A percentile compares a stretch with the other conserved stretches of the same genome.
Conservation (phyloP, 2,113 vertebrate species). For the Caloenas nicobarica region DNA sequence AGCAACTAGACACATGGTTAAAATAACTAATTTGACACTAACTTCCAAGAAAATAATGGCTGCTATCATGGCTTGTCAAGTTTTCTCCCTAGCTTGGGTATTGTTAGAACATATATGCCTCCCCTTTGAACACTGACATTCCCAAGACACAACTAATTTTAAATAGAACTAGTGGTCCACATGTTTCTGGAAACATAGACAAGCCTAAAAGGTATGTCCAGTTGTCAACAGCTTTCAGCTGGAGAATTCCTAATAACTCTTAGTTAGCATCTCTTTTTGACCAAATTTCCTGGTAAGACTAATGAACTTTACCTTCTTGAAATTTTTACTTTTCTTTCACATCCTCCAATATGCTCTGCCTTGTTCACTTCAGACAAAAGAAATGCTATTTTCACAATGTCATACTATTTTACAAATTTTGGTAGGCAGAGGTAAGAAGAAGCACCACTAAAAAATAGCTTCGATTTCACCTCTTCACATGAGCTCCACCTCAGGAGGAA, state of each 20-base stretch:
- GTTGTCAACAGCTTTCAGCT: not conserved
- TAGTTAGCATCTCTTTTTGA: not conserved
- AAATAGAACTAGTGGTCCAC: not conserved
- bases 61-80: not conserved
- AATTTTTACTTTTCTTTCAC: constrained; percentile 9
- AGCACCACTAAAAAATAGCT: not conserved
- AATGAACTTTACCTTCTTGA: not conserved
- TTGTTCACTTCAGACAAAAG: not conserved
- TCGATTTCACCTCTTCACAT: not conserved
- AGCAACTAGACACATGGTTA: not conserved
- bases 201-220: not conserved
- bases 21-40: not conserved
- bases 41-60: not conserved
- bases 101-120: not conserved
- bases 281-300: not conserved
- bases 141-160: not conserved
- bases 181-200: not conserved
- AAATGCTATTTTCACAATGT: not conserved
- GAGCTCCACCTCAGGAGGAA: not conserved
- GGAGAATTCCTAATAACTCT: not conserved
- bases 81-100: not conserved
- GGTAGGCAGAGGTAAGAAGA: not conserved
- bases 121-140: not conserved
- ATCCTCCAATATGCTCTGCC: not conserved
- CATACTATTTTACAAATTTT: not conserved